Conservation (phyloP, 2,113 vertebrate species). For the Oncorhynchus clarkii region DNA sequence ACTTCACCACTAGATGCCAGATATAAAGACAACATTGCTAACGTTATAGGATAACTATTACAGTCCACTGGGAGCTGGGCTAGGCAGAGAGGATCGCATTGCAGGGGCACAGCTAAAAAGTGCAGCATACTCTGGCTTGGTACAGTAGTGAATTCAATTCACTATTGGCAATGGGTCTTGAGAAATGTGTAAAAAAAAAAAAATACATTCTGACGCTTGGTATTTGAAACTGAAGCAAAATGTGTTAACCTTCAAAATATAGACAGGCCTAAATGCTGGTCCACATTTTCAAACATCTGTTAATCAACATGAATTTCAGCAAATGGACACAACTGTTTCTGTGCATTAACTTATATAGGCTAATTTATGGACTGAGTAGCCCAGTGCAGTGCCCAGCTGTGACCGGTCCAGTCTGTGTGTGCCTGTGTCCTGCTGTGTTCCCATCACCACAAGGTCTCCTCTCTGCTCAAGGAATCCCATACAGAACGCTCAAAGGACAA, state of each 20-base stretch:
- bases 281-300: too few relatives aligned
- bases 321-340: not conserved
- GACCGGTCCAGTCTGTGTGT: not conserved
- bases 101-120: slow-evolving; percentile 65
- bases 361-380: slow-evolving; percentile 4
- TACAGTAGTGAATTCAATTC: not conserved
- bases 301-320: too few relatives aligned
- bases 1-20: slow-evolving; percentile 44
- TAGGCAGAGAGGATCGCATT: slow-evolving; percentile 58
- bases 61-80: slow-evolving; percentile 50
- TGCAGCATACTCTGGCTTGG: slow-evolving; percentile 42
- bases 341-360: not conserved
- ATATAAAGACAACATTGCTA: slow-evolving; percentile 43
- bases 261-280: too few relatives aligned
- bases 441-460: too few relatives aligned
- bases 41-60: slow-evolving; percentile 46
- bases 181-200: not conserved
- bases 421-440: not conserved
- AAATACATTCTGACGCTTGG: not conserved
- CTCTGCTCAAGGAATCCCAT: too few relatives aligned
- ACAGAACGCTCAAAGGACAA: too few relatives aligned
- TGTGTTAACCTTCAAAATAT: too few relatives aligned
- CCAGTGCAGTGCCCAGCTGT: not conserved
- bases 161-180: too few relatives aligned
- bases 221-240: not conserved